Conservation (phyloP, 2,113 vertebrate genomes). For the Bucco capensis region DNA sequence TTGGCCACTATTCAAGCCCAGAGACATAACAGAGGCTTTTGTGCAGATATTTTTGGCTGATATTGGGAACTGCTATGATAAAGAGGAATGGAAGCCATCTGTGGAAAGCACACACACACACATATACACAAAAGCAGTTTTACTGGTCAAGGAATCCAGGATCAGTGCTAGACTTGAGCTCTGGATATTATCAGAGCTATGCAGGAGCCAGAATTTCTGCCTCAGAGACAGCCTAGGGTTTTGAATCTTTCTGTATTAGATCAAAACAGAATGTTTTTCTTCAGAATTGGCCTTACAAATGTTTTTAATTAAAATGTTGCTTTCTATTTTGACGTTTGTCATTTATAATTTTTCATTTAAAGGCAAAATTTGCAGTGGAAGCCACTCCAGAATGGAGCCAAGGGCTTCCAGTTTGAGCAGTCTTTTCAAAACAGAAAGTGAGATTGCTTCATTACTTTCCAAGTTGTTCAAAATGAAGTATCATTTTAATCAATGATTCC, state of each 20-base stretch:
- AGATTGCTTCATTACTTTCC: conserved; percentile 1
- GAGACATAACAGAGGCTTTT: conserved; percentile 51
- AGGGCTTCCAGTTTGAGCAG: not conserved
- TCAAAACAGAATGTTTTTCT: not conserved
- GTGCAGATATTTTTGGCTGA: conserved; percentile 52
- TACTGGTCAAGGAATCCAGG: not conserved
- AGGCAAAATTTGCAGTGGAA: not conserved
- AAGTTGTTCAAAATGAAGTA: conserved; percentile 8
- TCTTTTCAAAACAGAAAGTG: not conserved
- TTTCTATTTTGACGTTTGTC: conserved; percentile 14
- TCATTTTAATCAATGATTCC: conserved; percentile 19
- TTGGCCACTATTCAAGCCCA: conserved; percentile 6
- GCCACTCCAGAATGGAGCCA: not conserved
- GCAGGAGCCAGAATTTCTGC: conserved; percentile 11
- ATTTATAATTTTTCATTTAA: not conserved
- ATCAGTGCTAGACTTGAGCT: conserved; percentile 20
- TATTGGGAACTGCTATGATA: conserved; percentile 7
- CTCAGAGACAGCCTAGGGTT: not conserved
- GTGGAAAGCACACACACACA: not conserved
- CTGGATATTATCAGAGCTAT: conserved; percentile 30
- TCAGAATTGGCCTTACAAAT: not conserved
- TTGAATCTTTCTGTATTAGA: conserved; percentile 16
- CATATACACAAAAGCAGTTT: not conserved
- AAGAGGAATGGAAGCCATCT: conserved; percentile 41
- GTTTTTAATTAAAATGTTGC: conserved; percentile 21